Conservation (phyloP, 2,797 vertebrate genomes). For the Limosa lapponica region DNA sequence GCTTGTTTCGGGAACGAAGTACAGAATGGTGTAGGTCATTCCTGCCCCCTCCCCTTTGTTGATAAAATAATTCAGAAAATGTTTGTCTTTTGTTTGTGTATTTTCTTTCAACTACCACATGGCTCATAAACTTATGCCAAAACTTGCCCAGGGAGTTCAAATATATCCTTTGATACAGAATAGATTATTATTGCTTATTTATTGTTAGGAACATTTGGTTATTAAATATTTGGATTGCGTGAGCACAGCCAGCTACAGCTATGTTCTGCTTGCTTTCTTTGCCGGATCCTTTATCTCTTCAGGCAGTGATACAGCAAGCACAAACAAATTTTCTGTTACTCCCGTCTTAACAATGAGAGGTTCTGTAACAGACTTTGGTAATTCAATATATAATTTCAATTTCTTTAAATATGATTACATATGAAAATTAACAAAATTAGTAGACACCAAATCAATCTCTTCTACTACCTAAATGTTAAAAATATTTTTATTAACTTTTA, state of each 20-base stretch:
- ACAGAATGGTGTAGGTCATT: background rate
- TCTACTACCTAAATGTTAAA: background rate
- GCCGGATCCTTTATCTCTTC: background rate
- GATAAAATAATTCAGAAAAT: background rate
- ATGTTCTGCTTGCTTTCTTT: background rate
- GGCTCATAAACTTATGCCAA: background rate
- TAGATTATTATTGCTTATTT: background rate
- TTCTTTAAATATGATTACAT: background rate
- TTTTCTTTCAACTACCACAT: background rate
- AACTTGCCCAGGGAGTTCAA: background rate
- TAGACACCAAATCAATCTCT: background rate
- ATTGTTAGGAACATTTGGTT: background rate
- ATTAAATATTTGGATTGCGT: slow-evolving; percentile 27
- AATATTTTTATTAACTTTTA: background rate
- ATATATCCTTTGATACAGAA: background rate
- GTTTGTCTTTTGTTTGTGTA: background rate
- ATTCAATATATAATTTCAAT: background rate
- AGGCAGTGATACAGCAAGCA: background rate
- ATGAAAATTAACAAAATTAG: background rate
- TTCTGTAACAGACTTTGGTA: background rate
- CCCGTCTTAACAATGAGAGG: background rate
- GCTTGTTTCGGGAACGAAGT: background rate
- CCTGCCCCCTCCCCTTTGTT: background rate
- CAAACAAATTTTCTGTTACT: background rate
- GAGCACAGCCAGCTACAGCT: background rate